phyloP scores from a whole-genome alignment of 2,888 invertebrate species.

The Melitaea athalia region DNA sequence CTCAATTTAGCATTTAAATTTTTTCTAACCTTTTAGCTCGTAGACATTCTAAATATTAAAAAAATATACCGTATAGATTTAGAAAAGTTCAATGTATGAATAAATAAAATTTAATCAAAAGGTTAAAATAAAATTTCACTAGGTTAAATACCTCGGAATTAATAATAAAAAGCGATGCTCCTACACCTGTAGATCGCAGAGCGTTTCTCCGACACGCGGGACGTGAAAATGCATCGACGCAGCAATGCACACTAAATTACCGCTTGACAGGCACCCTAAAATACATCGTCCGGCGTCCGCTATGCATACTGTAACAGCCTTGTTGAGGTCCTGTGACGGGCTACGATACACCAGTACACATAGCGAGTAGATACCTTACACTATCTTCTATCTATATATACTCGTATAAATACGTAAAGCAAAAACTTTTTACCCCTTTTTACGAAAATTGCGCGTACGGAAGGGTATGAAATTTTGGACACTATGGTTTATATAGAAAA shows the following conservation, averaged over 20 bases:
- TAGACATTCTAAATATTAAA: no score
- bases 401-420: no score
- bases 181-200: slow-evolving; percentile 38
- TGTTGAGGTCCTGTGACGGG: slow-evolving; percentile 3
- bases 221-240: slow-evolving; percentile 37
- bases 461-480: no score
- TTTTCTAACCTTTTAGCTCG: no score
- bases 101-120: slow-evolving; percentile 51
- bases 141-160: no score
- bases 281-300: slow-evolving; percentile 5
- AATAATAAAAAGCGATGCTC: no score
- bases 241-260: slow-evolving; percentile 39
- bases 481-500: no score
- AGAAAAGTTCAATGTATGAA: slow-evolving; percentile 37
- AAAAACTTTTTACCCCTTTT: no score
- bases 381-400: no score
- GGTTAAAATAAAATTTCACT: slow-evolving; percentile 39
- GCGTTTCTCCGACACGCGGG: slow-evolving; percentile 20
- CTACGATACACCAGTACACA: no score
- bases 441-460: no score
- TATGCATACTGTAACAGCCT: slow-evolving; percentile 7
- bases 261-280: slow-evolving; percentile 13
- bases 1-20: neutral
- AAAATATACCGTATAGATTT: no score
- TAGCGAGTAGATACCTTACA: neutral